Evolutionary conservation across 2,113 vertebrate species (phyloP), one percentile per base, ranked within the genome.

Genomic region (Cranoglanis bouderius): DNA sequence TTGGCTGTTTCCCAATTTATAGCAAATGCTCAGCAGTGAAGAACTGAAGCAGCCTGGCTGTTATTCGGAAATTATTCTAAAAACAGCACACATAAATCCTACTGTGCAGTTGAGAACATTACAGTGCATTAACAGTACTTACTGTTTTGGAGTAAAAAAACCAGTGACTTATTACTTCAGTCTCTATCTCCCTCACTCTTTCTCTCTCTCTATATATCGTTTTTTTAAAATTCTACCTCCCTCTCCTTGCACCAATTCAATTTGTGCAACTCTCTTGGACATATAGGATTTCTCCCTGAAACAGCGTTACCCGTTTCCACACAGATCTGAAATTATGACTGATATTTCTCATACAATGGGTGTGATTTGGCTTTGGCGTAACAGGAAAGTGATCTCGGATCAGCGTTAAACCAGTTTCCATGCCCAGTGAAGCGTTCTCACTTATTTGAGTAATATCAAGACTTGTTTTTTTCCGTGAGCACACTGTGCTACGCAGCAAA

Each of bases 91-190:
- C 29, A 5, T 32, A 26, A 65, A 38, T 65, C 77, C 53, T 57
- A 38, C 72, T 12, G 57, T 43, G 55, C 55, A 83, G 21, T 35
- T 65, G 38, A 63, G 61, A 65, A 61, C 75, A 86, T 51, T 86
- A 75, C 57, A 46, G 74, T 86, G 53, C 55, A 78, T 83, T 83
- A 86, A 86, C 53, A 81, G 85, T 65, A 63, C 51, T 63, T 87
- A 61, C 55, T 81, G 57, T 87, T 80, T 87, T 49, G 18, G 72
- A 86, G 53, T 40, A 72, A 70, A 70, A 75, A 46, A 77, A 4
- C 43, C 32, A 26, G 53, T 38, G 53, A 57, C 19, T 57, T 57
- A 24, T 82, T 43, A 77, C 40, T 82, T 51, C 40, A n/a, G 0
- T 53, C 43, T 61, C 38, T 65, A 16, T 46, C 32, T 61, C 49